These are phyloP conservation scores for Micronisus gabar DNA, from an alignment of 2,113 vertebrate species.

Conservation along the genomic window DNA sequence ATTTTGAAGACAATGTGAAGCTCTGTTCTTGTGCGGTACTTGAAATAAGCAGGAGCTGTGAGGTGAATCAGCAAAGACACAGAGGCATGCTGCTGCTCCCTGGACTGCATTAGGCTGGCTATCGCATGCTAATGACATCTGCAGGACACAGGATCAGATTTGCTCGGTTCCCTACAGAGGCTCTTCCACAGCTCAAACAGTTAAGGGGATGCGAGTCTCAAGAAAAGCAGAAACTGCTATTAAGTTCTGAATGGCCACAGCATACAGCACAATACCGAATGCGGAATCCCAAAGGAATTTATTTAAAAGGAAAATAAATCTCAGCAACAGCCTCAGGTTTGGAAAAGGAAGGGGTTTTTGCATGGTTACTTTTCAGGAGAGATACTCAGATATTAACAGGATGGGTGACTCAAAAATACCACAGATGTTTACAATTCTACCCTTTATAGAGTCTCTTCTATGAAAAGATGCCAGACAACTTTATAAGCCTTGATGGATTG, in stretches of 20 bases:
- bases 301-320: not conserved
- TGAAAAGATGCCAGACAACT: not conserved
- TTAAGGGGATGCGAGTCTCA: not conserved
- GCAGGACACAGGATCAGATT: not conserved
- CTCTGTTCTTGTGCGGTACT: not conserved
- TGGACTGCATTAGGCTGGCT: fast-evolving
- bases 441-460: not conserved
- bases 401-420: not conserved
- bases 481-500: not conserved
- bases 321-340: not conserved
- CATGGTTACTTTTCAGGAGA: not conserved
- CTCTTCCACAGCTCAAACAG: not conserved
- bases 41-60: not conserved
- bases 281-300: not conserved
- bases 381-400: not conserved
- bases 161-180: not conserved
- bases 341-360: not conserved
- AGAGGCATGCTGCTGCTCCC: not conserved
- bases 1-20: not conserved
- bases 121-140: not conserved
- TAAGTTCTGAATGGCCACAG: not conserved
- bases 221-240: not conserved
- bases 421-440: not conserved
- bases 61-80: not conserved
- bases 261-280: not conserved